Conservation (phyloP, 2,888 invertebrate species). For the Epinotia ramella region DNA sequence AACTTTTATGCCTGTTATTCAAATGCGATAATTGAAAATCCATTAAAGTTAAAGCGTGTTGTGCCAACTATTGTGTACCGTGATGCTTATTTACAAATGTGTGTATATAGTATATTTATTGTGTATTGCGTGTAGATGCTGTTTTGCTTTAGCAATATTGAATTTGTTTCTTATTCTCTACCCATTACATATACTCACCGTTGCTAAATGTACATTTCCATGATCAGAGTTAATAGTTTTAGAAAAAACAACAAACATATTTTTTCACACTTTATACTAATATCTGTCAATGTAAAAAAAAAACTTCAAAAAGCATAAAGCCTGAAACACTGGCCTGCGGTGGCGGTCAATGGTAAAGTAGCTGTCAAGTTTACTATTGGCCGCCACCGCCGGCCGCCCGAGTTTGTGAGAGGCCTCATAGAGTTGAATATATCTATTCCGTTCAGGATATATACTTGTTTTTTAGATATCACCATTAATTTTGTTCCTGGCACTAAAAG, state of each 20-base stretch:
- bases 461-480: too few relatives aligned
- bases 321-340: too few relatives aligned
- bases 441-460: too few relatives aligned
- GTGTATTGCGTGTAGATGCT: slow-evolving; percentile 13
- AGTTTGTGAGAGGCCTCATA: too few relatives aligned
- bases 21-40: background rate
- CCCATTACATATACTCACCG: background rate
- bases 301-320: background rate
- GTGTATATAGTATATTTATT: background rate
- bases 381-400: too few relatives aligned
- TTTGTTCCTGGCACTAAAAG: too few relatives aligned
- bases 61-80: slow-evolving; percentile 7
- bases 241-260: too few relatives aligned
- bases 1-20: too few relatives aligned
- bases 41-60: slow-evolving; percentile 7
- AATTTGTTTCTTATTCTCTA: background rate
- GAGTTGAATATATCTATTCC: too few relatives aligned
- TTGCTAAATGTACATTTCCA: background rate
- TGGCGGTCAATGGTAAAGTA: too few relatives aligned
- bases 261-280: background rate
- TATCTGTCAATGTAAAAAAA: background rate
- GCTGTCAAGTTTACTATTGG: too few relatives aligned
- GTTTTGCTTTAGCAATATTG: background rate
- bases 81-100: background rate
- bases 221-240: background rate